Base-by-base conservation (phyloP, 2,113 vertebrate species). In the Polyodon spathula region DNA sequence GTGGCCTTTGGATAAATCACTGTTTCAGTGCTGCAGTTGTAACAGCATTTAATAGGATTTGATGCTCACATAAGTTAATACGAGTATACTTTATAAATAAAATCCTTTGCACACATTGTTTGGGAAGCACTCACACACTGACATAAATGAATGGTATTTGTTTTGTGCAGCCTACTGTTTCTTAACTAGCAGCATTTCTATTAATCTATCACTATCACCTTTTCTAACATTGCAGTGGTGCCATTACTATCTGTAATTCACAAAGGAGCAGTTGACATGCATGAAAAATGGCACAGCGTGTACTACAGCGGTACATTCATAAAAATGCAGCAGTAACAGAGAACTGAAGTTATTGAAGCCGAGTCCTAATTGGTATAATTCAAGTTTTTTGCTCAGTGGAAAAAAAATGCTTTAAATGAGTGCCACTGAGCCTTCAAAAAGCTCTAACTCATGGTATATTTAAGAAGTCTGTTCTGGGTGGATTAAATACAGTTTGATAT, bases 211-310 rank as follows among this genome's bases (percentile, higher is more conserved):
- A 50, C 16, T 16, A 11, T 66, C 44, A 58, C 54, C 64, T 61
- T 57, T 66, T 43, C 16, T 37, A 37, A 55, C 17, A 16, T 54
- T 57, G 54, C 59, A 61, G 64, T 42, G 50, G 57, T 16, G 43
- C 27, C 4, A 10, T 57, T n/a, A 11, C n/a, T 48, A 14, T 54
- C 42, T 14, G 42, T 14, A 63, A 11, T 53, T 12, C 60, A 54
- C 40, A 8, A 27, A n/a, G 54, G 58, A 64, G 37, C 14, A 58
- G n/a, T 56, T 46, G 52, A 17, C 15, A 42, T 17, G 37, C n/a
- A 2, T 59, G 42, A 37, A 41, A 37, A 27, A 27, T 27, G 27
- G 3, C 27, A 27, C 9, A 5, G 10, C 14, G 12, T 60, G 40
- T 51, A 7, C 6, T 40, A 8, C 3, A 17, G 42, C 15, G 8